Evolutionary conservation across 2,797 vertebrate species (phyloP).

Genomic region (Coccyzus lansbergi): DNA sequence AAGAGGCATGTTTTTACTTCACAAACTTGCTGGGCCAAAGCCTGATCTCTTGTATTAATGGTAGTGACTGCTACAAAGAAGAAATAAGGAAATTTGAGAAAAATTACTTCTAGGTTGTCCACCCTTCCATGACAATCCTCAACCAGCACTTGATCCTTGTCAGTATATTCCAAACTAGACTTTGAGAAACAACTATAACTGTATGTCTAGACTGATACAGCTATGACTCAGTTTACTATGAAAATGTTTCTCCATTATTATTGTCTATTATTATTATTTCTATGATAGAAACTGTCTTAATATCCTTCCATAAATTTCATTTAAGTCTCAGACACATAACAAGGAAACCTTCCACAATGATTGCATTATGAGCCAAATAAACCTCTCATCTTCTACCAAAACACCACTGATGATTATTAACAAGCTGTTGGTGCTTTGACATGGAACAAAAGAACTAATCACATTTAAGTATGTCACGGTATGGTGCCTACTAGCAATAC

Average conservation of each 20-base stretch:
- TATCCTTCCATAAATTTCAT: neutral
- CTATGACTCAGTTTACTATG: neutral
- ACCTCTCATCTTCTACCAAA: rapidly evolving
- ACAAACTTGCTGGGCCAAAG: neutral
- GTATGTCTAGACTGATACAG: neutral
- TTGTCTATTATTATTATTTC: neutral
- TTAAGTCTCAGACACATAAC: neutral
- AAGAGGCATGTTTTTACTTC: neutral
- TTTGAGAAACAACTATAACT: neutral
- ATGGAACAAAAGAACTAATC: neutral
- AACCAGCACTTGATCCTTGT: neutral
- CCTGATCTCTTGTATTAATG: neutral
- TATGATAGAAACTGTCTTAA: neutral
- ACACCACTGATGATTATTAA: neutral
- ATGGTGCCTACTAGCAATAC: neutral
- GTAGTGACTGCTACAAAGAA: neutral
- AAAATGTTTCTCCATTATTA: neutral
- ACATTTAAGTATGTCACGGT: neutral
- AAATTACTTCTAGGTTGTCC: neutral
- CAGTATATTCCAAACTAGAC: neutral
- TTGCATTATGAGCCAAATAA: neutral
- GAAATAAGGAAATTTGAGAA: neutral
- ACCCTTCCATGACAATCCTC: neutral
- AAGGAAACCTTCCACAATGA: neutral
- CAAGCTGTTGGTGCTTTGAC: neutral